Evolutionary conservation across 1,140 invertebrate species (phyloP).

Genomic region (Aphelenchoides fujianensis): DNA sequence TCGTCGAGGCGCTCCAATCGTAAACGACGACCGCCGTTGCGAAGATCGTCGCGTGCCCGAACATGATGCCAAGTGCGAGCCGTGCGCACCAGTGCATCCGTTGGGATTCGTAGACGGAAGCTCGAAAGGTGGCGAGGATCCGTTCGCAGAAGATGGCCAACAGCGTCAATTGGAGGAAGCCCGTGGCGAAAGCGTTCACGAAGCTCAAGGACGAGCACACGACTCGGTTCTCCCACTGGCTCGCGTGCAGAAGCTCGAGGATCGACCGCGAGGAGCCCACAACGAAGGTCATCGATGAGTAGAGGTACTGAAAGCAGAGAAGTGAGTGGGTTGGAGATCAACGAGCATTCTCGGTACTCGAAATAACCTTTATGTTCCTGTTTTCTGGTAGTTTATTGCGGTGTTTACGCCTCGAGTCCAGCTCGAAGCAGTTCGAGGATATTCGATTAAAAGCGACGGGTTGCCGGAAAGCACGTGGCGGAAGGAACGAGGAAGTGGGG

Average conservation of each 20-base stretch:
- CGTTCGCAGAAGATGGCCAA: not conserved
- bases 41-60: not conserved
- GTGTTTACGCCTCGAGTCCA: not conserved
- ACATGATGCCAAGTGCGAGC: not conserved
- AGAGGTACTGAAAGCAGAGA: conserved; percentile 9
- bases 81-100: not conserved
- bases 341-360: too few relatives aligned
- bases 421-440: not conserved
- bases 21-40: not conserved
- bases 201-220: not conserved
- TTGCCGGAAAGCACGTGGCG: too few relatives aligned
- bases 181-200: not conserved
- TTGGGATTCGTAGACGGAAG: not conserved
- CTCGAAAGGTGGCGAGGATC: not conserved
- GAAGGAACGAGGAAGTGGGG: too few relatives aligned
- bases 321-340: not conserved
- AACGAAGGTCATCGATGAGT: conserved; percentile 12
- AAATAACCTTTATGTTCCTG: not conserved
- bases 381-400: not conserved
- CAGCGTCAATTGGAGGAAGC: not conserved
- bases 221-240: not conserved
- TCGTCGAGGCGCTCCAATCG: not conserved
- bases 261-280: not conserved
- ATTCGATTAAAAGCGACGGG: conserved; percentile 21
- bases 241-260: not conserved